Percentiles rank a stretch among this genome's conserved stretches.
Evolutionary conservation across 2,888 invertebrate species (phyloP).

Genomic region (Melipona beecheii): DNA sequence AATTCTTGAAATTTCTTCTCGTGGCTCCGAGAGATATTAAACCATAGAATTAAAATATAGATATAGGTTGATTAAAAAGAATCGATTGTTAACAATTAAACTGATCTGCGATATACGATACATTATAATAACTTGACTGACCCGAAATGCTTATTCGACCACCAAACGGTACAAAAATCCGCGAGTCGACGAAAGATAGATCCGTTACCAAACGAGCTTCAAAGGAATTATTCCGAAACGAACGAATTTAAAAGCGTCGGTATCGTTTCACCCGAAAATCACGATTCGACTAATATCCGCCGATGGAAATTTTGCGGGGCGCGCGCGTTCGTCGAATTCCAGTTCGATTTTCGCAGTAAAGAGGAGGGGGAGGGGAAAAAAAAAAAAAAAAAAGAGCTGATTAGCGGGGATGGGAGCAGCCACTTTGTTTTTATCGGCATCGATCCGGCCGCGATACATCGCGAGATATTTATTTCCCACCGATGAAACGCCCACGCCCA

Average conservation of each 20-base stretch:
- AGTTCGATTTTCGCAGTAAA: background rate
- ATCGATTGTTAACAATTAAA: no score
- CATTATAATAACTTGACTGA: no score
- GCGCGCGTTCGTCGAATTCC: background rate
- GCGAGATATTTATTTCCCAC: constrained; percentile 39
- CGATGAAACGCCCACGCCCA: constrained; percentile 6
- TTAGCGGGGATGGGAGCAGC: background rate
- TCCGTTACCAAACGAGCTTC: background rate
- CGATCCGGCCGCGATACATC: background rate
- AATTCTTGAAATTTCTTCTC: no score
- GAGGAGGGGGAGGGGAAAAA: no score
- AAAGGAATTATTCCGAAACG: background rate
- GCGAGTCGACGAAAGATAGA: background rate
- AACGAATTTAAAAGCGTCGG: background rate
- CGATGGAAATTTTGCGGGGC: no score
- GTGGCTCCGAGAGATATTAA: no score
- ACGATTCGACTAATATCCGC: background rate
- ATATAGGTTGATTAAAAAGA: no score
- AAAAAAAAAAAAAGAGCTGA: background rate
- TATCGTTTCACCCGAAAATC: background rate
- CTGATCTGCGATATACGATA: no score
- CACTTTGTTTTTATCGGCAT: background rate
- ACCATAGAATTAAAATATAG: no score
- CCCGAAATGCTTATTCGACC: background rate
- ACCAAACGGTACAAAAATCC: background rate